phyloP scores from a whole-genome alignment of 92 coral and sea anemone genomes.

The Heliopora coerulea region DNA sequence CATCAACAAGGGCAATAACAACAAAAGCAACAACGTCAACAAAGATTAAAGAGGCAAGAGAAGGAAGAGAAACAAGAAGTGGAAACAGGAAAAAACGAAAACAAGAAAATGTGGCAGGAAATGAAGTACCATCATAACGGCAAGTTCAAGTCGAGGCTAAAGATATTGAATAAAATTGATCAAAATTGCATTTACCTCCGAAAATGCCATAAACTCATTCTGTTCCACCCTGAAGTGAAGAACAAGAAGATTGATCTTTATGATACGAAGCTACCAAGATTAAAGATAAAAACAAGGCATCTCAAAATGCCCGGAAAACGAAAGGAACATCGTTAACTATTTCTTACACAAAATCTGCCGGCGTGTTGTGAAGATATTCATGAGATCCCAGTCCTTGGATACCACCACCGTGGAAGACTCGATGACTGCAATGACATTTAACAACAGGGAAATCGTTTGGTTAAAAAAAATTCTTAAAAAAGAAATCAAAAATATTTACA shows the following conservation, averaged over 20 bases:
- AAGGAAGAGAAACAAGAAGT: neutral
- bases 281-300: no score
- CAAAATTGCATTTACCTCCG: conserved; percentile 90
- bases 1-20: no score
- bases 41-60: no score
- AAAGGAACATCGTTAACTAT: neutral
- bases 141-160: neutral
- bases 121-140: no score
- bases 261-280: no score
- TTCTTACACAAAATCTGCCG: conserved; percentile 88
- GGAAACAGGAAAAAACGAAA: no score
- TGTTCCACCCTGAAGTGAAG: conserved; percentile 89
- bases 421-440: conserved; percentile 72
- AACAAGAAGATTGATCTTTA: no score
- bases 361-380: conserved; percentile 93
- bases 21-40: no score
- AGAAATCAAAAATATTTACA: neutral
- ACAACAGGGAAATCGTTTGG: no score
- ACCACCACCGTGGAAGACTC: conserved; percentile 90
- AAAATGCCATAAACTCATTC: conserved; percentile 91
- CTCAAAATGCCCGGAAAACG: no score
- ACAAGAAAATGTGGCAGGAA: no score
- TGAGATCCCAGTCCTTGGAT: conserved; percentile 88
- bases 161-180: neutral
- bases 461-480: neutral